phyloP scores from a whole-genome alignment of 2,888 invertebrate genomes.

The Eupithecia centaureata region DNA sequence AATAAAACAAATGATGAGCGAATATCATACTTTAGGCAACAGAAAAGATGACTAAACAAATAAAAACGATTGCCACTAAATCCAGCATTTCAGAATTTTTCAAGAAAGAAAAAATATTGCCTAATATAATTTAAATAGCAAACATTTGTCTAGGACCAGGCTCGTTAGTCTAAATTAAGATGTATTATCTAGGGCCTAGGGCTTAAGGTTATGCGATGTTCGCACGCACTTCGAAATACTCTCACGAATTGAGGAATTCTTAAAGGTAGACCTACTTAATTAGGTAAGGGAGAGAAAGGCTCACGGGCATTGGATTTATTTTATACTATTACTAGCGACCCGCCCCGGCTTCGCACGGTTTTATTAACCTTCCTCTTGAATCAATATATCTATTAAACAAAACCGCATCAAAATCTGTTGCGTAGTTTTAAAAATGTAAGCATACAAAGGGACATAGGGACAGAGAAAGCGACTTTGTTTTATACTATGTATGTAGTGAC shows the following conservation, averaged over 20 bases:
- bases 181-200: slow-evolving; percentile 34
- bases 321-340: neutral
- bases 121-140: slow-evolving; percentile 26
- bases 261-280: slow-evolving; percentile 22
- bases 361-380: too few relatives aligned
- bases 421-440: too few relatives aligned
- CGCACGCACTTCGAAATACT: slow-evolving; percentile 12
- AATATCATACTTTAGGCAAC: slow-evolving; percentile 3
- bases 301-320: slow-evolving; percentile 19
- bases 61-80: slow-evolving; percentile 13
- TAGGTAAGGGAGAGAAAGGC: slow-evolving; percentile 15
- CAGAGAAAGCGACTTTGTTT: too few relatives aligned
- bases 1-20: neutral
- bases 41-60: slow-evolving; percentile 13
- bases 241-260: slow-evolving; percentile 20
- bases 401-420: too few relatives aligned
- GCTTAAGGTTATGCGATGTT: slow-evolving; percentile 18
- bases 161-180: slow-evolving; percentile 40
- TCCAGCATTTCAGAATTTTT: slow-evolving; percentile 9
- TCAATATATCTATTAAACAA: too few relatives aligned
- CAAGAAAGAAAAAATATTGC: slow-evolving; percentile 25
- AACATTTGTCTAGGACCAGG: slow-evolving; percentile 29
- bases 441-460: too few relatives aligned
- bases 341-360: neutral
- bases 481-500: too few relatives aligned